Evolutionary conservation across 1,140 invertebrate species (phyloP).

Genomic region (Anastrepha ludens): DNA sequence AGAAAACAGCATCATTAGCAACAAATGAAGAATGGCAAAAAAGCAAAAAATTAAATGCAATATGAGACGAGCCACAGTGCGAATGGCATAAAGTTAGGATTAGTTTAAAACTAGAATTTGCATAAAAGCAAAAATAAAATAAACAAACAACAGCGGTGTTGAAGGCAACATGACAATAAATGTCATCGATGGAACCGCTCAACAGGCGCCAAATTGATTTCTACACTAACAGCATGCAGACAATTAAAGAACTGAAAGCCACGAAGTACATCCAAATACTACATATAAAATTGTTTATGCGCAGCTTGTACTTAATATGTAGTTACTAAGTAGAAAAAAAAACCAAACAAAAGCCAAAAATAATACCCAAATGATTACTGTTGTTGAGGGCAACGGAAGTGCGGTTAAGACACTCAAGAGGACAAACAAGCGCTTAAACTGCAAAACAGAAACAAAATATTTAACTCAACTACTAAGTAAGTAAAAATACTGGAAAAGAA

Average conservation of each 20-base stretch:
- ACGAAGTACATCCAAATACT: not conserved
- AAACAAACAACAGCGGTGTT: not conserved
- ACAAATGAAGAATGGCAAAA: not conserved
- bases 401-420: conserved; percentile 1
- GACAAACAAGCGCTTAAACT: conserved; percentile 2
- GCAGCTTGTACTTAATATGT: not conserved
- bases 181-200: conserved; percentile 36
- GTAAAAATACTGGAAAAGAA: conserved; percentile 18
- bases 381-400: conserved; percentile 44
- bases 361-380: no score
- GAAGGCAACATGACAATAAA: conserved; percentile 21
- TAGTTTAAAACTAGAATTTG: not conserved
- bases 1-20: not conserved
- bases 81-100: not conserved
- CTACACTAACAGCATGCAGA: not conserved
- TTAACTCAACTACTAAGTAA: not conserved
- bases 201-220: not conserved
- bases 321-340: conserved; percentile 1
- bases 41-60: not conserved
- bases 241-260: not conserved
- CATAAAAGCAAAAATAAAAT: not conserved
- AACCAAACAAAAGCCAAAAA: not conserved
- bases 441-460: not conserved
- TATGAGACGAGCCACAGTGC: not conserved
- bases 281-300: not conserved